Evolutionary conservation across 2,797 vertebrate genomes (phyloP).

Genomic region (Odontamblyopus lacepedii): DNA sequence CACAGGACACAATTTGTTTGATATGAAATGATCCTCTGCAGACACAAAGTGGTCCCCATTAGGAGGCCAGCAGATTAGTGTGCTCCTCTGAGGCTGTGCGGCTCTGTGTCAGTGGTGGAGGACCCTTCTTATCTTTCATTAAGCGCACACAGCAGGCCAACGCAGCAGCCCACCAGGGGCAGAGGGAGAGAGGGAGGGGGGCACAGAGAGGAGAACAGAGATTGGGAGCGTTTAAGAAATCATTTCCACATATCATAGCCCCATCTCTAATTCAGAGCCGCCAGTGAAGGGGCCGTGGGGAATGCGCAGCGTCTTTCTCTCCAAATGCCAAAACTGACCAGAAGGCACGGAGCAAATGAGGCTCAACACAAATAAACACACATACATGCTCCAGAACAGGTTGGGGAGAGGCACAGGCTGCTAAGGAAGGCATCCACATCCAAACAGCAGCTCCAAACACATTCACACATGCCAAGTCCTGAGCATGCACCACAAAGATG

Average conservation of each 20-base stretch:
- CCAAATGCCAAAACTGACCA: constrained; percentile 75
- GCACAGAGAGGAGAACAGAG: constrained; percentile 72
- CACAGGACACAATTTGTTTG: constrained; percentile 86
- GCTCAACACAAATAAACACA: constrained; percentile 61
- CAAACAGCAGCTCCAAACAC: constrained; percentile 45
- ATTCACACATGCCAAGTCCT: constrained; percentile 55
- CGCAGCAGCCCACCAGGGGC: constrained; percentile 52
- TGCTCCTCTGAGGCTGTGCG: constrained; percentile 75
- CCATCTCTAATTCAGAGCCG: constrained; percentile 94
- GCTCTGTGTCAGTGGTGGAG: constrained; percentile 98
- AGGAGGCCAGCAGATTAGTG: constrained; percentile 99
- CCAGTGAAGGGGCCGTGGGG: constrained; percentile 87
- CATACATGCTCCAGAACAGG: constrained; percentile 36
- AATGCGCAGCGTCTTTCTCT: constrained; percentile 80
- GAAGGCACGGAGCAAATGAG: constrained; percentile 72
- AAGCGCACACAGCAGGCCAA: constrained; percentile 96
- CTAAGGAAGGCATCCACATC: constrained; percentile 19
- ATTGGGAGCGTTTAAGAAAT: constrained; percentile 97
- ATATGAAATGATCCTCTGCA: constrained; percentile 93
- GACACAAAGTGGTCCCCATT: constrained; percentile 99
- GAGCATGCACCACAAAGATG: constrained; percentile 59
- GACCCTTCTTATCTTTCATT: constrained; percentile 99
- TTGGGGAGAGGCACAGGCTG: constrained; percentile 35
- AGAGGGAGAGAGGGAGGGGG: constrained; percentile 19
- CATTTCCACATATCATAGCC: constrained; percentile 98